phyloP scores from a whole-genome alignment of 2,797 vertebrate species.

The Spea hammondii region DNA sequence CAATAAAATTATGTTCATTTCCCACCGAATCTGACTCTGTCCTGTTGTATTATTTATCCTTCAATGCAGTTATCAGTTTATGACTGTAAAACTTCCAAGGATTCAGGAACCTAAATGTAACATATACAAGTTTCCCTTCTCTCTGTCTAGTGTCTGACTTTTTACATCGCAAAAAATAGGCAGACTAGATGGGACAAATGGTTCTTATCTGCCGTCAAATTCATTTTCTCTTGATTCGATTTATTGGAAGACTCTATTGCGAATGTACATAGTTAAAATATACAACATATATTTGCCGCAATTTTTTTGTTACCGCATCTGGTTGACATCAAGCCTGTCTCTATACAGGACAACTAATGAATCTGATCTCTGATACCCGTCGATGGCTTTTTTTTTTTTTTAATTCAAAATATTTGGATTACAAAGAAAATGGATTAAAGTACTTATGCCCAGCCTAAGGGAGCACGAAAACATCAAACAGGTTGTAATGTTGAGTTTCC shows the following conservation, averaged over 20 bases:
- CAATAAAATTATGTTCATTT: slow-evolving; percentile 46
- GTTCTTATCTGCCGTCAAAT: too few relatives aligned
- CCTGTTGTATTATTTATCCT: slow-evolving; percentile 39
- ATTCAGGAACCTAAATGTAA: background rate
- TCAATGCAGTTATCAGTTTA: slow-evolving; percentile 21
- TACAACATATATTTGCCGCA: too few relatives aligned
- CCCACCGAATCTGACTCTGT: slow-evolving; percentile 14
- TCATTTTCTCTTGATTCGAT: too few relatives aligned
- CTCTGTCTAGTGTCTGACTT: too few relatives aligned
- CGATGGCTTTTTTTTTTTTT: slow-evolving; percentile 15
- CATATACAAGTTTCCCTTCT: too few relatives aligned
- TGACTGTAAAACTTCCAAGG: slow-evolving; percentile 10
- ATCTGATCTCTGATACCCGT: background rate
- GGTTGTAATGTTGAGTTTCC: slow-evolving; percentile 32
- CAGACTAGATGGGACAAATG: too few relatives aligned
- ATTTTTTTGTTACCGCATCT: background rate
- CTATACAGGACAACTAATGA: slow-evolving; percentile 9
- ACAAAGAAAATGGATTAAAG: slow-evolving; percentile 43
- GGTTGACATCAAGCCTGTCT: slow-evolving; percentile 2
- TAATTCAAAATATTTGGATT: slow-evolving; percentile 39
- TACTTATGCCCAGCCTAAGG: slow-evolving; percentile 38
- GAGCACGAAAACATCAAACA: slow-evolving; percentile 36
- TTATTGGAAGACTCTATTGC: background rate
- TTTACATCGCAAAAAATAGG: too few relatives aligned
- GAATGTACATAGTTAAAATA: too few relatives aligned